Percentiles rank a stretch among this genome's conserved stretches.
Conservation (phyloP, 1,140 invertebrate genomes). For the Nomia melanderi region DNA sequence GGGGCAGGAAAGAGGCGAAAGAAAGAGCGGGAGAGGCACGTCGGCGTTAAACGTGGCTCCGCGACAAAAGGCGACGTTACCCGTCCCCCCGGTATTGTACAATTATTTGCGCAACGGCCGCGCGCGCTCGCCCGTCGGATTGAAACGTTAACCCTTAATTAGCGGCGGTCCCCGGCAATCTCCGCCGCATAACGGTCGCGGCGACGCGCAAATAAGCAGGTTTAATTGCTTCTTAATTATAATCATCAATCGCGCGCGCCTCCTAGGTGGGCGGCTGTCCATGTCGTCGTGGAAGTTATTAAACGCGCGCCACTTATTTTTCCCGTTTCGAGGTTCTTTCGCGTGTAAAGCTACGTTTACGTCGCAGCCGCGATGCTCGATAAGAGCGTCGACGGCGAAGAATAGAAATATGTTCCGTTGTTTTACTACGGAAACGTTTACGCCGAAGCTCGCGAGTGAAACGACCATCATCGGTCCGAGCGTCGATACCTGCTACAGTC, state of each 20-base stretch:
- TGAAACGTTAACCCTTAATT: constrained; percentile 63
- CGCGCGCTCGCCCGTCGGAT: constrained; percentile 23
- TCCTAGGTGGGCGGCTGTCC: constrained; percentile 41
- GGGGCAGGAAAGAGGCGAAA: neutral
- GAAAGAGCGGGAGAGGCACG: neutral
- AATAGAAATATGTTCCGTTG: too few relatives aligned
- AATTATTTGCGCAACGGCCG: constrained; percentile 34
- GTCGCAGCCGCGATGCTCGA: too few relatives aligned
- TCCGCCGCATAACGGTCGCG: constrained; percentile 42
- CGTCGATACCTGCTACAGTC: too few relatives aligned
- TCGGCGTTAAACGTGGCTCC: neutral
- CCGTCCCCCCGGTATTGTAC: neutral
- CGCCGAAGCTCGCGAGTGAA: too few relatives aligned
- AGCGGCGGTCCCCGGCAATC: constrained; percentile 18
- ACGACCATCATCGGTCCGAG: too few relatives aligned
- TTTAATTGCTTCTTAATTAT: constrained; percentile 57
- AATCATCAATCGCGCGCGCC: constrained; percentile 47
- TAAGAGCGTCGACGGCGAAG: neutral
- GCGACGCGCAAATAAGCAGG: constrained; percentile 52
- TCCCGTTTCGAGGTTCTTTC: neutral
- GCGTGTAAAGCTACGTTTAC: too few relatives aligned
- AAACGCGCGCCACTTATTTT: constrained; percentile 5
- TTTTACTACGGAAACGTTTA: too few relatives aligned
- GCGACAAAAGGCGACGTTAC: constrained; percentile 9
- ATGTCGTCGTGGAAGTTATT: constrained; percentile 36